A percentile compares a stretch with the other conserved stretches of the same genome.
phyloP scores from a whole-genome alignment of 2,797 vertebrate genomes.

The Chanos chanos region DNA sequence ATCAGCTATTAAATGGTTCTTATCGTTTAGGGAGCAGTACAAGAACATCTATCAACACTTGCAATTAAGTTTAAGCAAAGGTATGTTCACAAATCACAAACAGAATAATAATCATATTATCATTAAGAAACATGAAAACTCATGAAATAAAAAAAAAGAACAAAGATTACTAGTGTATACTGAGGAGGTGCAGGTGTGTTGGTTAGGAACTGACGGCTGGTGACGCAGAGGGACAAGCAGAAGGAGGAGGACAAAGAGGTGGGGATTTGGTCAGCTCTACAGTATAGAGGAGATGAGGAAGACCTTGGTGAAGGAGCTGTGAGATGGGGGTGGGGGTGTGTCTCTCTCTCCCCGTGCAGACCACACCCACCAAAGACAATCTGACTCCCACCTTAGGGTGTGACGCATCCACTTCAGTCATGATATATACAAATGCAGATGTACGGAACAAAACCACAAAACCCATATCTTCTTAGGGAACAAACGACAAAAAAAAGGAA shows the following conservation, averaged over 20 bases:
- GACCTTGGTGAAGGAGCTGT: conserved; percentile 33
- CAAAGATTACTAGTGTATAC: not conserved
- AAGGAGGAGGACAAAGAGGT: not conserved
- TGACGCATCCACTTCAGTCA: conserved; percentile 1
- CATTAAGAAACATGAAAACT: not conserved
- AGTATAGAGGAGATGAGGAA: conserved; percentile 19
- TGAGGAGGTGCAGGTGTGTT: not conserved
- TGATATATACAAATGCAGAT: conserved; percentile 14
- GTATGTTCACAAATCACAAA: conserved; percentile 43
- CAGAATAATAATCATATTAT: conserved; percentile 12
- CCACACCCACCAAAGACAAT: no score
- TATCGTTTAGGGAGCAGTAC: conserved; percentile 31
- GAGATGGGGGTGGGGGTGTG: not conserved
- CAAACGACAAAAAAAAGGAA: no score
- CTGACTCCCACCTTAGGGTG: no score
- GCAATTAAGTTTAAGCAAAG: conserved; percentile 21
- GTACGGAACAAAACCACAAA: no score
- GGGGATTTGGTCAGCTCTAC: conserved; percentile 21
- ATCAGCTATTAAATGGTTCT: conserved; percentile 37
- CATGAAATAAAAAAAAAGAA: conserved; percentile 15
- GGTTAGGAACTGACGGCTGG: not conserved
- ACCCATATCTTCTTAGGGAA: no score
- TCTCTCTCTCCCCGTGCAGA: conserved; percentile 3
- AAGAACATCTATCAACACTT: conserved; percentile 21
- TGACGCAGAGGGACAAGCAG: not conserved